Evolutionary conservation across 2,888 invertebrate species (phyloP), one percentile per base, ranked within the genome.

Genomic region (Synanthedon vespiformis): DNA sequence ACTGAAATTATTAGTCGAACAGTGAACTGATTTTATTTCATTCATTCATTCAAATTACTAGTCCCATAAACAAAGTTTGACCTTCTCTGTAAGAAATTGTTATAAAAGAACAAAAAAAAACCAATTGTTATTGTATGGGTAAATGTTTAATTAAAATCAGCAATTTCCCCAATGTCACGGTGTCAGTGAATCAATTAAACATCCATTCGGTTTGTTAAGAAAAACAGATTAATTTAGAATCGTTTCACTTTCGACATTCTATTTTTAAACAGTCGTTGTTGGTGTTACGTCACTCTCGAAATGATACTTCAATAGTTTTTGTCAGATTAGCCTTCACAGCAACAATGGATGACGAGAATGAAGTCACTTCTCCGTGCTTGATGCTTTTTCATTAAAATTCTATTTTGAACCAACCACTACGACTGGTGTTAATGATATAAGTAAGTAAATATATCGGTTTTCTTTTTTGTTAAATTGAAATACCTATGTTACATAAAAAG

Each of bases 171-270:
- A 60, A 74, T 77, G 77, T 73, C 75, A 76, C 72, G 74, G 66
- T 59, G 54, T 61, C 58, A 56, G 56, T 56, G 49, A 68, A 63
- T 66, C 67, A 73, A 80, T 81, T 80, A 74, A 77, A 73, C 71
- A 66, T 56, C 64, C 62, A 71, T 78, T 77, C 68, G 59, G 57
- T 58, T 67, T 60, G 63, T 57, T 61, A 61, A 65, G 67, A 55
- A 67, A 77, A 77, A 80, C 76, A 74, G 70, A 72, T 63, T 74
- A 72, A 77, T 77, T 34, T 70, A 64, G 56, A 58, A 62, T 59
- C 55, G 66, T 69, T 70, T 72, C 65, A 74, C 78, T 78, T 78
- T 77, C 72, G 56, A 67, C 61, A 56, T 52, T 54, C 58, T 57
- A 57, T 54, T 40, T 51, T 55, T 61, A 61, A 59, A 63, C 61